A percentile compares a stretch with the other conserved stretches of the same genome.
phyloP scores from a whole-genome alignment of 2,113 vertebrate species.

The Crotalus helleri region DNA sequence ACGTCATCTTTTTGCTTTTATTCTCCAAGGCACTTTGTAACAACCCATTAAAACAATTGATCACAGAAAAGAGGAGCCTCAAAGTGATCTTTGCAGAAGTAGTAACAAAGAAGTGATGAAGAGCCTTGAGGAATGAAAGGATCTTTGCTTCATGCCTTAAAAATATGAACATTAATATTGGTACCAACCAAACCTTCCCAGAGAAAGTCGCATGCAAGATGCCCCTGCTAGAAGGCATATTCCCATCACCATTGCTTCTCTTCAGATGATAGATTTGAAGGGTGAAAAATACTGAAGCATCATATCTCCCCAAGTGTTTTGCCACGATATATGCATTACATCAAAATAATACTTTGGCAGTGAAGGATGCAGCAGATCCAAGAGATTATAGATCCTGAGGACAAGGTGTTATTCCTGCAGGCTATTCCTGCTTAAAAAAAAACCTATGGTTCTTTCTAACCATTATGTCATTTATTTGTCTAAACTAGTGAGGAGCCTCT shows the following conservation, averaged over 20 bases:
- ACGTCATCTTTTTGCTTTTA: background rate
- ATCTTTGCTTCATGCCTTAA: background rate
- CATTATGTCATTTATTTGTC: background rate
- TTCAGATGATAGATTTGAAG: background rate
- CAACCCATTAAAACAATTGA: background rate
- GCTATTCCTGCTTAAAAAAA: background rate
- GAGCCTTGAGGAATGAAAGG: background rate
- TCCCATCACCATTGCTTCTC: background rate
- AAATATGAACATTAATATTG: background rate
- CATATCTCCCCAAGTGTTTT: background rate
- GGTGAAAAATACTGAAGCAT: background rate
- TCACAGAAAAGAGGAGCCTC: background rate
- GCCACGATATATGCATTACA: background rate
- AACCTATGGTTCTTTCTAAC: background rate
- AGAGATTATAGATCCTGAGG: background rate
- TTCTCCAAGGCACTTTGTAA: background rate
- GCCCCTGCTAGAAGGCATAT: background rate
- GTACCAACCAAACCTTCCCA: background rate
- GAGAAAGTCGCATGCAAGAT: background rate
- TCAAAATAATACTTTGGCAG: background rate
- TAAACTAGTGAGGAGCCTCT: background rate
- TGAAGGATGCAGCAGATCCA: background rate
- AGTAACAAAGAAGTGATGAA: background rate
- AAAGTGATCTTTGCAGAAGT: background rate
- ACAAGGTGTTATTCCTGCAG: background rate